Evolutionary conservation across 2,113 vertebrate genomes (phyloP).

Genomic region (Suncus etruscus): DNA sequence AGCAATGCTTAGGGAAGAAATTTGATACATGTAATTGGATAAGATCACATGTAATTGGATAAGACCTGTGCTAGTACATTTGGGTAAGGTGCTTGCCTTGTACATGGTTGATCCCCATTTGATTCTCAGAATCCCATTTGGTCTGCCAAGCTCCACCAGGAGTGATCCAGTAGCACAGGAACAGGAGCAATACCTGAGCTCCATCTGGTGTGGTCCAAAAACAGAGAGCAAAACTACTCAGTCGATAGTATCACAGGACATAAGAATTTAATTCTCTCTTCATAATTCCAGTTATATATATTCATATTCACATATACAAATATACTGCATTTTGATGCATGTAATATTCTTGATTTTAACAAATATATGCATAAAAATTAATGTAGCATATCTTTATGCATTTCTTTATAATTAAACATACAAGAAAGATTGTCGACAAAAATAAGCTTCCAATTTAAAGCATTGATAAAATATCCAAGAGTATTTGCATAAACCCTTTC

Average conservation of each 20-base stretch:
- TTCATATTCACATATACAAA: background rate
- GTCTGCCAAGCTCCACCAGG: no score
- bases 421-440: slow-evolving; percentile 56
- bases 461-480: slow-evolving; percentile 49
- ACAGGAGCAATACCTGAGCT: no score
- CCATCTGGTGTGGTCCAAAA: no score
- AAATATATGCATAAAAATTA: slow-evolving; percentile 39
- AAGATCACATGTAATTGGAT: background rate
- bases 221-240: background rate
- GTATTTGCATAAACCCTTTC: slow-evolving; percentile 66
- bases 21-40: background rate
- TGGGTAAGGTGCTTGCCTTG: no score
- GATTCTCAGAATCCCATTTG: no score
- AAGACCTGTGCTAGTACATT: no score
- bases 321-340: background rate
- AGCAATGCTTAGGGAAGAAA: background rate
- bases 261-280: slow-evolving; percentile 7
- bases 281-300: background rate
- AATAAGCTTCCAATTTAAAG: slow-evolving; percentile 66
- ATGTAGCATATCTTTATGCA: slow-evolving; percentile 15
- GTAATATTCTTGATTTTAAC: slow-evolving; percentile 1
- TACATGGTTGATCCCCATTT: no score
- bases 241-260: background rate
- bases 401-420: slow-evolving; percentile 49
- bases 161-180: no score